Percentiles rank a stretch among this genome's conserved stretches.
These are phyloP conservation scores for Columbina picui DNA, from an alignment of 2,113 vertebrate genomes.

Conservation along the genomic window DNA sequence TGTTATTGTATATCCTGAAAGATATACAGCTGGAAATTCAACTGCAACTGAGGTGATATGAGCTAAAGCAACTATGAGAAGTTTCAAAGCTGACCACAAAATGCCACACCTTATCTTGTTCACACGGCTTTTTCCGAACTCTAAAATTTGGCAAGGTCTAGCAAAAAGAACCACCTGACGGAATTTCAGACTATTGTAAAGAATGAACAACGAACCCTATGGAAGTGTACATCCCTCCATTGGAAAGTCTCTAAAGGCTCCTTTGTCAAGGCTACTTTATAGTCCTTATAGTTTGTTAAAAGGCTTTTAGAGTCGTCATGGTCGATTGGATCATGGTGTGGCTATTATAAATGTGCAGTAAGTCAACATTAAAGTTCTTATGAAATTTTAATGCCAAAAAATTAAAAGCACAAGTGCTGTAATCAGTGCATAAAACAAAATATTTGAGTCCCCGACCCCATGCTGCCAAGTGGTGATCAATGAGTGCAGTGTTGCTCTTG, in stretches of 20 bases:
- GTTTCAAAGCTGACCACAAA: neutral
- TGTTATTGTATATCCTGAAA: neutral
- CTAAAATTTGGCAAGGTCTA: neutral
- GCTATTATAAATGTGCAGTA: neutral
- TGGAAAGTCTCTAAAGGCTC: constrained; percentile 21
- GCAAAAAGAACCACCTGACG: neutral
- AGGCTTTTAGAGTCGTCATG: constrained; percentile 41
- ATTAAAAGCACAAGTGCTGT: constrained; percentile 18
- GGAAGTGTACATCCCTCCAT: neutral
- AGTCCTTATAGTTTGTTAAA: constrained; percentile 25
- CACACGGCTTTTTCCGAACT: neutral
- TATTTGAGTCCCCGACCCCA: neutral
- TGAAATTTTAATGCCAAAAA: constrained; percentile 64
- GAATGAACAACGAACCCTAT: neutral
- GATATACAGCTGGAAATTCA: neutral
- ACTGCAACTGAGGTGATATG: neutral
- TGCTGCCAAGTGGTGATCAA: neutral
- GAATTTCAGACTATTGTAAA: neutral
- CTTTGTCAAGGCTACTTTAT: constrained; percentile 37
- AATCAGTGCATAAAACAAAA: constrained; percentile 21
- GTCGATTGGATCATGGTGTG: neutral
- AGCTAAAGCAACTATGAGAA: neutral
- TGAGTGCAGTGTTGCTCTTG: neutral
- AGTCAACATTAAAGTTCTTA: constrained; percentile 11
- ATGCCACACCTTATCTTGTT: neutral